Percentiles rank a stretch among this genome's conserved stretches.
phyloP scores from a whole-genome alignment of 2,113 vertebrate genomes.

The Fregata magnificens region DNA sequence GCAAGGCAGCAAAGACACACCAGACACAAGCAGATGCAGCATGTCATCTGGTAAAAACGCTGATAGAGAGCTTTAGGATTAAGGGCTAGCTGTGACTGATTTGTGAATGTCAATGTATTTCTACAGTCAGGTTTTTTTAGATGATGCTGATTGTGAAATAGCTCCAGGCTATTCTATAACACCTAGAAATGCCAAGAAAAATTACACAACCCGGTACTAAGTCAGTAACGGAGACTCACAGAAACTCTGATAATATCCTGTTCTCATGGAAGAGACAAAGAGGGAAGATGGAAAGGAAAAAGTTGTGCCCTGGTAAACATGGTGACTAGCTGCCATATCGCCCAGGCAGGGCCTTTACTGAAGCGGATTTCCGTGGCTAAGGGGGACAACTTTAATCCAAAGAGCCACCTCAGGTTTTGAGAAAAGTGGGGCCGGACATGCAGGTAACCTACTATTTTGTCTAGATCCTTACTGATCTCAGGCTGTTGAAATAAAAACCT shows the following conservation, averaged over 20 bases:
- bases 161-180: conserved; percentile 2
- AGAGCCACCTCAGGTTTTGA: background rate
- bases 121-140: background rate
- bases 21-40: background rate
- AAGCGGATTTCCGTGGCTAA: background rate
- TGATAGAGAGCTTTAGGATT: background rate
- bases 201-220: background rate
- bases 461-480: background rate
- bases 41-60: background rate
- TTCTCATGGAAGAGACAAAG: background rate
- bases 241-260: background rate
- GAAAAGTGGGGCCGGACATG: background rate
- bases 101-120: background rate
- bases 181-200: conserved; percentile 28
- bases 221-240: background rate
- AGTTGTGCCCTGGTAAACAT: background rate
- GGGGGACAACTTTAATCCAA: background rate
- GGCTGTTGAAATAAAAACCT: background rate
- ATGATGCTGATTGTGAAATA: background rate
- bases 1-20: background rate
- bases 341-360: background rate
- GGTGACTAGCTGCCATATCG: background rate
- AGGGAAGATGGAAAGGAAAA: background rate
- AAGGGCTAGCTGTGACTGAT: background rate
- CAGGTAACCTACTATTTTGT: background rate